Conservation (phyloP, 1,140 invertebrate species). For the Caenorhabditis remanei region DNA sequence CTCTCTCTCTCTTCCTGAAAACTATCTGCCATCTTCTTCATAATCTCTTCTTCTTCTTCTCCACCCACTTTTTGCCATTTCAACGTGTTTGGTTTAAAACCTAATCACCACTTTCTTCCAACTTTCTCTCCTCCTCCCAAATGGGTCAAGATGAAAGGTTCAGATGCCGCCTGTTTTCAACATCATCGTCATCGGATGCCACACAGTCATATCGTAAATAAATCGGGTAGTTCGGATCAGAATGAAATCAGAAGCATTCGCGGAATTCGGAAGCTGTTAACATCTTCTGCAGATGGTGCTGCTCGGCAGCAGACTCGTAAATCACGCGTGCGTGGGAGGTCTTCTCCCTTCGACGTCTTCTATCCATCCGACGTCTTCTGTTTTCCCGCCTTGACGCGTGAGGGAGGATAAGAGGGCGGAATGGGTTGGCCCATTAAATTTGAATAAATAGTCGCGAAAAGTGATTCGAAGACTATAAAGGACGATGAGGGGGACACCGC, state of each 20-base stretch:
- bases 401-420: not conserved
- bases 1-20: not conserved
- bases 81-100: no score
- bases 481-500: not conserved
- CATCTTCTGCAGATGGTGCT: not conserved
- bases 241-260: constrained; percentile 29
- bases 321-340: constrained; percentile 45
- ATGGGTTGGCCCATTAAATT: constrained; percentile 39
- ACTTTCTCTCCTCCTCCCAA: constrained; percentile 13
- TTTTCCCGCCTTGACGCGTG: not conserved
- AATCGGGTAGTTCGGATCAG: no score
- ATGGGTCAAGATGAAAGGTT: constrained; percentile 53
- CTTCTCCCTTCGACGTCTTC: constrained; percentile 6
- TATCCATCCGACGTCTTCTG: not conserved
- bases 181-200: not conserved
- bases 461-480: constrained; percentile 23
- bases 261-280: constrained; percentile 47
- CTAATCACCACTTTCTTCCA: not conserved
- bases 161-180: not conserved
- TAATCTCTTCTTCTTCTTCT: not conserved
- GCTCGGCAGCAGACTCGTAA: constrained; percentile 11
- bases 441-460: constrained; percentile 38
- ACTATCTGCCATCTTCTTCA: not conserved
- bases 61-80: not conserved
- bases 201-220: not conserved